Base-by-base conservation (phyloP, 2,797 vertebrate genomes). In the Danio choprae region DNA sequence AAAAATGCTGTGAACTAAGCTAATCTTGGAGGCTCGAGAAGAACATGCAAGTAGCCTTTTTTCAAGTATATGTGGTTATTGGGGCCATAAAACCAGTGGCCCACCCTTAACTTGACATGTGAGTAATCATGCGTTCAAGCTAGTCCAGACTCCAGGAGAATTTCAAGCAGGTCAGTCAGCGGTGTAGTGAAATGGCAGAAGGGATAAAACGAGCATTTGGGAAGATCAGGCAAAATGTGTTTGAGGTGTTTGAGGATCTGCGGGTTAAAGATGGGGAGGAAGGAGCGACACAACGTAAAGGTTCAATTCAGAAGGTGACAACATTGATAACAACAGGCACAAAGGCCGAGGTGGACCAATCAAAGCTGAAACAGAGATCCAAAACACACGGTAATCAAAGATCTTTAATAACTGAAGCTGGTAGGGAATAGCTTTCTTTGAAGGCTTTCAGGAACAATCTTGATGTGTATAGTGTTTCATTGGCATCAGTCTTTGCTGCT, bases 161-260 rank as follows among this genome's bases (percentile, higher is more conserved):
- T 16, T 36, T 22, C 10, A 2, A 29, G 56, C 55, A 46, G 59
- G 59, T 72, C 48, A 38, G 7, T 36, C 38, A 44, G 38, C 1
- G 0, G 20, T 62, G 1, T 18, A 20, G 40, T 44, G 11, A 71
- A 64, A 82, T 82, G 84, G 78, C 81, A 46, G 64, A 85, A 43
- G 64, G 72, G 36, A 18, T 79, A 41, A 81, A 81, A 55, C 64
- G 51, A 53, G 72, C 29, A 18, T 64, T 76, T 60, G 75, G 56
- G 5, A 81, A 73, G 50, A 40, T 85, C 38, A 73, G 72, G 38
- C 72, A 3, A 50, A 77, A 80, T 64, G 67, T 85, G 7, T 60
- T 64, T 9, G 81, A 69, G 12, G 65, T 55, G 8, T 10, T 79
- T 15, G 77, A 64, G 43, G 77, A 80, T 1, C 50, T 79, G 20